Base-by-base conservation (phyloP, 2,797 vertebrate species). In the Enteromius treurensis region DNA sequence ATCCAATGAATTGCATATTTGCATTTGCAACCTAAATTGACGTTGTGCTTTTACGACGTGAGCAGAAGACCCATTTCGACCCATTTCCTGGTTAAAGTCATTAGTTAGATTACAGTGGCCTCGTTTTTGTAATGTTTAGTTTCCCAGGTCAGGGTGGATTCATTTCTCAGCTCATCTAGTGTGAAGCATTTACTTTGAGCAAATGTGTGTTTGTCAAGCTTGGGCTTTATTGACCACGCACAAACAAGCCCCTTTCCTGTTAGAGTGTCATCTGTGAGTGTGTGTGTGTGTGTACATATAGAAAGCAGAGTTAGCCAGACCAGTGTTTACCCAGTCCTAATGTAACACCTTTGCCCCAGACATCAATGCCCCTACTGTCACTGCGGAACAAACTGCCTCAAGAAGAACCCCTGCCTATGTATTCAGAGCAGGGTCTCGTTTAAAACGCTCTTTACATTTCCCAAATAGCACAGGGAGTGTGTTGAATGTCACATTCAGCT, bases 181-280 rank as follows among this genome's bases (percentile, higher is more conserved):
- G 82, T 89, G 86, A 91, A 93, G 90, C 77, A 82, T 89, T 92
- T 90, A 90, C 93, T 93, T 91, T 86, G 90, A 89, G 87, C 86
- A 91, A 91, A 88, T 93, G 93, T 94, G 92, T 94, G 92, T 93
- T 95, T 93, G 93, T 93, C 92, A 93, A 93, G 93, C 81, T 91
- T 93, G 91, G 92, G 92, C 91, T 93, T 93, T 94, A 93, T 94
- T 95, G 93, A 93, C 92, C 92, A 93, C 93, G 92, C 91, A 94
- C 82, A 85, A 73, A 81, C 70, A 85, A 93, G 91, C 88, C 92
- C 89, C 88, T 92, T 94, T 93, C 92, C 92, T 93, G 92, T 94
- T 92, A 87, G 82, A 88, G 90, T 87, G 88, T 85, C 87, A 89
- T 91, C 89, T 93, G 90, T 89, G 91, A 89, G 26, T 70, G 60